These are phyloP conservation scores for Lagorchestes hirsutus DNA, from an alignment of 2,797 vertebrate species.

Conservation along the genomic window DNA sequence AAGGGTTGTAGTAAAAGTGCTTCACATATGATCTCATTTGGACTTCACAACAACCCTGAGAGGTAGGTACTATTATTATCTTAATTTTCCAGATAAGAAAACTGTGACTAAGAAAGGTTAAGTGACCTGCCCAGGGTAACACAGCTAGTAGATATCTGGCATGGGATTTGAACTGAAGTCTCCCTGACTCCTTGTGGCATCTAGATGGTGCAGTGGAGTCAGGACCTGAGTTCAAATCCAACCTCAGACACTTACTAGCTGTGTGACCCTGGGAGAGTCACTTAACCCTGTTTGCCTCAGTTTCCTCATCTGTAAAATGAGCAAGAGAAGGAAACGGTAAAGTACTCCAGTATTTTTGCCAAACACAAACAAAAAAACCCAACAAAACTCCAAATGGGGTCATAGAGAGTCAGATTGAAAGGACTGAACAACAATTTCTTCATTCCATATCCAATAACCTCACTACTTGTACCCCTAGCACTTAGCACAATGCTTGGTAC, in stretches of 20 bases:
- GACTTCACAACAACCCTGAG: neutral
- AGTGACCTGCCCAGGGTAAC: neutral
- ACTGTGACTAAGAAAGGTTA: neutral
- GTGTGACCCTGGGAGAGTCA: neutral
- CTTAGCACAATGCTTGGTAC: neutral
- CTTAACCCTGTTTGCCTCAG: neutral
- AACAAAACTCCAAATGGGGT: neutral
- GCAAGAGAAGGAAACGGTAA: too few relatives aligned
- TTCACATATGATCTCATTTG: neutral
- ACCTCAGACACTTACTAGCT: neutral
- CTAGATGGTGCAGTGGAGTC: neutral
- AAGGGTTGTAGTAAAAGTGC: neutral
- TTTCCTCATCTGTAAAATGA: neutral
- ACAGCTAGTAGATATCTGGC: neutral
- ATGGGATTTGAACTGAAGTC: neutral
- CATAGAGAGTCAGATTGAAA: neutral
- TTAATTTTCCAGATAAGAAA: neutral
- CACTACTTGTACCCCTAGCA: neutral
- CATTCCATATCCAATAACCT: neutral
- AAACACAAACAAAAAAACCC: neutral
- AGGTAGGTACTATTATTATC: neutral
- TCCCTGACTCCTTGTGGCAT: neutral
- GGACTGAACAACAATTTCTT: neutral
- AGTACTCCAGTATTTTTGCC: neutral
- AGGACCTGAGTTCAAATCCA: neutral